These are phyloP conservation scores for Coendou prehensilis DNA, from an alignment of 2,797 vertebrate genomes.

Conservation along the genomic window DNA sequence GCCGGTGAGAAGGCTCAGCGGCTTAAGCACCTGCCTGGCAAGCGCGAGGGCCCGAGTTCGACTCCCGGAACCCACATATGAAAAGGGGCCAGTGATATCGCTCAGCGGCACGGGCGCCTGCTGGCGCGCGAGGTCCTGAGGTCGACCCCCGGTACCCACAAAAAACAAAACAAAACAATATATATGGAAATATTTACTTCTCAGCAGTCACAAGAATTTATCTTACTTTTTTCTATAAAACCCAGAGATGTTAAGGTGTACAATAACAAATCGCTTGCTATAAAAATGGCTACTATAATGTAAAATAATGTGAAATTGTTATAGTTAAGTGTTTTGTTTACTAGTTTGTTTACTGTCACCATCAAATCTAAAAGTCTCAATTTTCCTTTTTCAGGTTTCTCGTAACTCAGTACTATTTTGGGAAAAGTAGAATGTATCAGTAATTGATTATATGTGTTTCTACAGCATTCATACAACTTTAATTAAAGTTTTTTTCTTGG, in stretches of 20 bases:
- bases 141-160: no score
- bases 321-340: constrained; percentile 5
- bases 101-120: no score
- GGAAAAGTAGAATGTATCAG: not conserved
- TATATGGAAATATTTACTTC: constrained; percentile 41
- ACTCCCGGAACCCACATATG: no score
- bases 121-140: no score
- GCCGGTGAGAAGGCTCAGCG: no score
- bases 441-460: constrained; percentile 10
- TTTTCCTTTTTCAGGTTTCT: constrained; percentile 52
- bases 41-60: no score
- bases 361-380: constrained; percentile 18
- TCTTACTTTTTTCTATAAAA: constrained; percentile 51
- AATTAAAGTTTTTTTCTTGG: not conserved
- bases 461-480: not conserved
- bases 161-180: not conserved
- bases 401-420: not conserved
- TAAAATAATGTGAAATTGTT: constrained; percentile 13
- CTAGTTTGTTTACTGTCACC: not conserved
- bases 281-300: constrained; percentile 20
- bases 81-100: no score
- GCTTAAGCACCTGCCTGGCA: no score
- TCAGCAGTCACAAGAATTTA: not conserved
- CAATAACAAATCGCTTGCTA: constrained; percentile 14
- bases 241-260: not conserved